These are phyloP conservation scores for Sphaeridia pumilis DNA, from an alignment of 2,888 invertebrate genomes.

Conservation along the genomic window DNA sequence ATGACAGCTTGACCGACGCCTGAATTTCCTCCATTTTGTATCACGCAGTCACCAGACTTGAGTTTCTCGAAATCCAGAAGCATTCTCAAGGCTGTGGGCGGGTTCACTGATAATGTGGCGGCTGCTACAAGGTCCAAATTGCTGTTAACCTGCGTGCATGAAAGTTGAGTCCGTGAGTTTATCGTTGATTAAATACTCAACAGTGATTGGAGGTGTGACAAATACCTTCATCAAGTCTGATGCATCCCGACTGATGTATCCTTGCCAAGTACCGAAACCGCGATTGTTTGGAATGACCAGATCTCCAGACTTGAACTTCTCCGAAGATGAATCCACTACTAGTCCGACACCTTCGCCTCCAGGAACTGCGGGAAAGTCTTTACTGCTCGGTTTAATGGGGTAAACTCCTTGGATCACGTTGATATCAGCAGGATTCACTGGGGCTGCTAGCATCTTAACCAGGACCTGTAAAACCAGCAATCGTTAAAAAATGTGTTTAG, in stretches of 20 bases:
- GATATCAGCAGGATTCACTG: constrained; percentile 95
- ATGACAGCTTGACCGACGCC: constrained; percentile 88
- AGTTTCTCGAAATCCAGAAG: constrained; percentile 70
- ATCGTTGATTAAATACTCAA: constrained; percentile 1
- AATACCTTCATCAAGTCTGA: constrained; percentile 22
- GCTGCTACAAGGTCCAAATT: constrained; percentile 62
- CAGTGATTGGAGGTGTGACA: too few species aligned
- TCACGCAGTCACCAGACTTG: constrained; percentile 67
- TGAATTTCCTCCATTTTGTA: constrained; percentile 96
- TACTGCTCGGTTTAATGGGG: constrained; percentile 53
- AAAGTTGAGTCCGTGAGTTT: not conserved
- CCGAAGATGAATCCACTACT: constrained; percentile 46
- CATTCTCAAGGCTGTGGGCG: constrained; percentile 94
- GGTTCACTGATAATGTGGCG: constrained; percentile 84
- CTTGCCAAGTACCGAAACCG: constrained; percentile 29
- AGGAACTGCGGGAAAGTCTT: constrained; percentile 65
- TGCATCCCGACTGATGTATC: constrained; percentile 16
- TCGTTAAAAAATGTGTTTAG: too few species aligned
- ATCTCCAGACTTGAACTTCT: constrained; percentile 20
- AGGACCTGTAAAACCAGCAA: constrained; percentile 57
- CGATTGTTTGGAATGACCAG: constrained; percentile 26
- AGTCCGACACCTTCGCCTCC: constrained; percentile 95
- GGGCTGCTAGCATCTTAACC: constrained; percentile 75
- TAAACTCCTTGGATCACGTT: constrained; percentile 89
- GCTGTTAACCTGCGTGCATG: constrained; percentile 54